Evolutionary conservation across 2,113 vertebrate species (phyloP), one percentile per base, ranked within the genome.

Genomic region (Mesocricetus auratus): DNA sequence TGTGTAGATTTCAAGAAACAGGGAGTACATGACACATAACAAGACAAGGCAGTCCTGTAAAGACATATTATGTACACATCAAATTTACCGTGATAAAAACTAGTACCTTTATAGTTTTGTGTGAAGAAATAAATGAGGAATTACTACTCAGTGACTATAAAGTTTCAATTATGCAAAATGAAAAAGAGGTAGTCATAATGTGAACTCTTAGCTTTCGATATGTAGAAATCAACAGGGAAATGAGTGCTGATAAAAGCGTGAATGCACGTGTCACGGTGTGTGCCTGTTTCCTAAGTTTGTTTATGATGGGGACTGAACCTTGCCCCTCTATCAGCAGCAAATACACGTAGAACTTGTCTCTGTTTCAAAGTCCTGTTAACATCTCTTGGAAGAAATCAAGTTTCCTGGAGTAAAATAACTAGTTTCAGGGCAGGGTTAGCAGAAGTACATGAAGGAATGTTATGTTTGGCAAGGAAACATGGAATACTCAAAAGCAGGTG

Each of bases 401-500:
- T 4, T 88, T 78, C n/a, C 42, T 78, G 12, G 33, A 62, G 60
- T 45, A 71, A n/a, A 88, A 62, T 24, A 64, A 12, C 8, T 50
- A 19, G 33, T 60, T 36, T 4, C 73, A 50, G 6, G 5, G 36
- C 11, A 50, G 16, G n/a, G 17, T 26, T 24, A 73, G 56, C 66
- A 78, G 62, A 85, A 85, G 33, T 58, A 47, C 7, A 82, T 56
- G 56, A 75, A 78, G 24, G 50, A 90, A 29, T 66, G 2, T 85
- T 91, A 3, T 73, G 33, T 85, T 88, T 66, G 45, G 24, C 62
- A 50, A 81, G 79, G 66, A 95, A 91, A 88, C 33, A 69, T 85
- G 33, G 77, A 62, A 16, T 81, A 74, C 22, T 86, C 22, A 75
- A n/a, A 92, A 64, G 73, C 39, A 50, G 3, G 45, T 77, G 60